Base-by-base conservation (phyloP, 1,140 invertebrate species). In the Medauroidea extradentata region DNA sequence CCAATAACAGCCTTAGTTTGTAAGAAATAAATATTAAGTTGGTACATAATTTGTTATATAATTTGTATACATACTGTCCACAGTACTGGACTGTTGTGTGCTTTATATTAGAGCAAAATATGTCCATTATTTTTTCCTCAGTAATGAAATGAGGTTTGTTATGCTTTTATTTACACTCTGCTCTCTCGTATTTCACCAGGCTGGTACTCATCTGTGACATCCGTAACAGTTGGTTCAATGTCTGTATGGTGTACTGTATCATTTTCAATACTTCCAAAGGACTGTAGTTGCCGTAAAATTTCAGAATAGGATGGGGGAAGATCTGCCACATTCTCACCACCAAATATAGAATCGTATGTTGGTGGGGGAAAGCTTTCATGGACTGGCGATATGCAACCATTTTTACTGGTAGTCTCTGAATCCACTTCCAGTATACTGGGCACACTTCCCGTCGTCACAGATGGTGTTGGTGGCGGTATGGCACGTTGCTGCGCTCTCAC, bases 301-400 rank as follows among this genome's bases (percentile, higher is more conserved):
- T 76, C 75, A 0, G 73, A 75, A 42, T 76, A 76, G 9, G 75
- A 75, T 0, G 75, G 75, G 11, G 75, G 75, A 65, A 76, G 71
- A 1, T 74, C 73, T 0, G 66, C 65, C 7, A 71, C 64, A 16
- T 23, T 54, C n/a, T 72, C 72, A 53, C 73, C 74, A 0, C 76
- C 75, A 21, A 75, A 78, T 25, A 78, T 77, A 29, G 75, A 75
- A 14, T 77, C 75, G 24, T 78, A 78, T 1, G 76, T 74, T 5
- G 76, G 75, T 0, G 75, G 76, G 8, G 74, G 75, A n/a, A 64
- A n/a, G 13, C 54, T 49, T 4, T 44, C 39, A 2, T 27, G 25
- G 16, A 51, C 16, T 25, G 60, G 54, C 2, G 61, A 59, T 51
- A 75, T 71, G 39, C 70, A 74, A 1, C 71, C 72, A 13, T 75